A percentile compares a stretch with the other conserved stretches of the same genome.
These are phyloP conservation scores for Chaetura pelagica DNA, from an alignment of 2,113 vertebrate species.

Conservation along the genomic window DNA sequence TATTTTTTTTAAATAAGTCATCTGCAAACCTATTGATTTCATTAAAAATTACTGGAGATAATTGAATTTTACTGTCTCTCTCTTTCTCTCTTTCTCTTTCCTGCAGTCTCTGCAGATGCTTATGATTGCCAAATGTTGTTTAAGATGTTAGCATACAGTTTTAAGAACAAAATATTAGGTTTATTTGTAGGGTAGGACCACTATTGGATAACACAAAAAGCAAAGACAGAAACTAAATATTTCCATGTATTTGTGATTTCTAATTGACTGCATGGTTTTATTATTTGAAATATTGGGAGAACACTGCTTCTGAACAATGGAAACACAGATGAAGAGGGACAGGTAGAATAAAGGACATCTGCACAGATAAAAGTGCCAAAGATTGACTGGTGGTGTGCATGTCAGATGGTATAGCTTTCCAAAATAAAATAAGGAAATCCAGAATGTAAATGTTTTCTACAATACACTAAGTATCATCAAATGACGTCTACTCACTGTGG, in stretches of 20 bases:
- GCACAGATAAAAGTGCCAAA: background rate
- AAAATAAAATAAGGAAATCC: background rate
- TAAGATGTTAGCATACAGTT: constrained; percentile 21
- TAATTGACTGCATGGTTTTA: background rate
- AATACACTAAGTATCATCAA: background rate
- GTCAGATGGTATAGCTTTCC: background rate
- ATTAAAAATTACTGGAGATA: background rate
- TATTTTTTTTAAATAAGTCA: constrained; percentile 28
- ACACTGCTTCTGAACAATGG: background rate
- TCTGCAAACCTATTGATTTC: constrained; percentile 27
- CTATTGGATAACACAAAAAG: background rate
- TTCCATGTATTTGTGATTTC: background rate
- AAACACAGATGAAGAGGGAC: background rate
- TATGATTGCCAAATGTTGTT: background rate
- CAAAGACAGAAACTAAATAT: background rate
- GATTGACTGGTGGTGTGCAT: background rate
- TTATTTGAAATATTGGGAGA: background rate
- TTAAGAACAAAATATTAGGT: constrained; percentile 9
- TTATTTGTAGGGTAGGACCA: constrained; percentile 2
- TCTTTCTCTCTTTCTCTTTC: constrained; percentile 50
- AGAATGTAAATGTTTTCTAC: background rate
- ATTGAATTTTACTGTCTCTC: constrained; percentile 29
- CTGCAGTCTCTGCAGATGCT: constrained; percentile 37
- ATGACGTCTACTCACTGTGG: background rate
- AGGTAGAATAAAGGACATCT: constrained; percentile 27